A percentile compares a stretch with the other conserved stretches of the same genome.
phyloP scores from a whole-genome alignment of 2,797 vertebrate species.

The Trematomus bernacchii region DNA sequence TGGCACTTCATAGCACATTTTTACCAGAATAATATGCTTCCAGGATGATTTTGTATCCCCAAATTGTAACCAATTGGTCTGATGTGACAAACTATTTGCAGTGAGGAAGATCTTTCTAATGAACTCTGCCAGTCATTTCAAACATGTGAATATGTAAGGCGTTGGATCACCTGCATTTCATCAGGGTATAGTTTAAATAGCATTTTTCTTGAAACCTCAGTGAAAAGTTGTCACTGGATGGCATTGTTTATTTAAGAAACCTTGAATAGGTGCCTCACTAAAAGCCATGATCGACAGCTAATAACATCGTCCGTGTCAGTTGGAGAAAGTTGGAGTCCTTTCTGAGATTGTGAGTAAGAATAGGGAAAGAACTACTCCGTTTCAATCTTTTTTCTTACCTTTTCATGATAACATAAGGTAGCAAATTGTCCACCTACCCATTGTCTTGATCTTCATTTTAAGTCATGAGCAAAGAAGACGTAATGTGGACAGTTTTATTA shows the following conservation, averaged over 20 bases:
- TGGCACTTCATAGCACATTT: conserved; percentile 1
- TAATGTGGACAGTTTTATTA: not conserved
- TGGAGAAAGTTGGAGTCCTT: not conserved
- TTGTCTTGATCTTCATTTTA: not conserved
- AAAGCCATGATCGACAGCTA: conserved; percentile 21
- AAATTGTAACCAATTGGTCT: conserved; percentile 2
- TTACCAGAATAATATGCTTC: not conserved
- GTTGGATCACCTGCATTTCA: not conserved
- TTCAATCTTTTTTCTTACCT: not conserved
- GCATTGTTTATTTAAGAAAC: conserved; percentile 39
- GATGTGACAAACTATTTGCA: not conserved
- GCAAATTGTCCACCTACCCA: not conserved
- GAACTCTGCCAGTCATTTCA: conserved; percentile 15
- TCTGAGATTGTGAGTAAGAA: not conserved
- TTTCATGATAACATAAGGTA: not conserved
- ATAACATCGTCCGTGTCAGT: not conserved
- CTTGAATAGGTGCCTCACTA: conserved; percentile 33
- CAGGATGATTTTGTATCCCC: conserved; percentile 16
- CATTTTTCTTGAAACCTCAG: conserved; percentile 12
- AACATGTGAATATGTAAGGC: conserved; percentile 3
- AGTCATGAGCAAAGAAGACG: not conserved
- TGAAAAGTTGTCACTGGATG: conserved; percentile 44
- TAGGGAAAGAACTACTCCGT: not conserved
- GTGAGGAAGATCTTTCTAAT: not conserved
- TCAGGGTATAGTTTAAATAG: not conserved